Evolutionary conservation across 2,113 vertebrate species (phyloP), one percentile per base, ranked within the genome.

Genomic region (Chrysemys picta): DNA sequence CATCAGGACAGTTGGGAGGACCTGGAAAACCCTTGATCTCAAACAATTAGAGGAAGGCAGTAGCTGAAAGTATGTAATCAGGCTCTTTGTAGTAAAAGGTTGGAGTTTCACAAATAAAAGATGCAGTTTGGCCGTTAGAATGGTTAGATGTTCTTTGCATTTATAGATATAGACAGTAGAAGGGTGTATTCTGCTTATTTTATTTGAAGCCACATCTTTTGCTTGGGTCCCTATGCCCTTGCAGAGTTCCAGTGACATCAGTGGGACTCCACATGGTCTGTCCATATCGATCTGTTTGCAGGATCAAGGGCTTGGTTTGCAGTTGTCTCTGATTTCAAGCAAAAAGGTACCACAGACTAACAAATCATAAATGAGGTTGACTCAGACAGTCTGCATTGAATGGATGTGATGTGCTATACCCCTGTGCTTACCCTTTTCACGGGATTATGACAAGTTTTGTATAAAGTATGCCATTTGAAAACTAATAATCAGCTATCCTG

Each of bases 1-100:
- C 7, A 85, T 42, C 0, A 2, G 92, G 94, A 91, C 82, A 95
- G 56, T 19, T 87, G 31, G 38, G 78, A 84, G 25, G 4, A 4
- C 35, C 45, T 93, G 1, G 2, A 89, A 82, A 50, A 90, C n/a
- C n/a, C 10, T 94, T 93, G 91, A 92, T 92, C 80, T 78, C 85
- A 89, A 92, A 86, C 24, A 91, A 82, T 88, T 84, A 86, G 47
- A 82, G 82, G 94, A 97, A 94, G 94, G 29, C 27, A 76, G 42
- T 85, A 90, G 50, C 76, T 93, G 69, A 94, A 87, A 89, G 6
- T 49, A 45, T 9, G 76, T 49, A 89, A 84, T 85, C 83, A 85
- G 31, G 9, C 4, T 91, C 19, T 87, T 91, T 89, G 81, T 94
- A 91, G 93, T 47, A 80, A 86, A 91, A 91, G 76, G 59, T 69